A percentile compares a stretch with the other conserved stretches of the same genome.
Evolutionary conservation across 2,797 vertebrate genomes (phyloP).

Genomic region (Kryptolebias ocellatus): DNA sequence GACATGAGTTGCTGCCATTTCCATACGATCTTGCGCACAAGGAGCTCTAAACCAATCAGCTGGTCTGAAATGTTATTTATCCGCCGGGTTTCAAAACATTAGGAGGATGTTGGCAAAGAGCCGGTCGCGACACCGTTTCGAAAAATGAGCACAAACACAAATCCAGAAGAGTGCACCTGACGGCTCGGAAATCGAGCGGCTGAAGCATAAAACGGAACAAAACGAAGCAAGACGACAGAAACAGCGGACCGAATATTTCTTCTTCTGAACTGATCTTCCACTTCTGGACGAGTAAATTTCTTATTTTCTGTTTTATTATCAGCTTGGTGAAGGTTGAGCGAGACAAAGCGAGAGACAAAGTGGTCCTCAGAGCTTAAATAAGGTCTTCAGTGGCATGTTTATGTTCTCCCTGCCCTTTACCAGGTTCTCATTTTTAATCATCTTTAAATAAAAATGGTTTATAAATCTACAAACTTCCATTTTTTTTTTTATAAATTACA

Average conservation of each 20-base stretch:
- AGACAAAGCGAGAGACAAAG: slow-evolving; percentile 25
- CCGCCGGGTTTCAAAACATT: slow-evolving; percentile 2
- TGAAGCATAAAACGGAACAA: slow-evolving; percentile 8
- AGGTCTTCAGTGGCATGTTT: slow-evolving; percentile 36
- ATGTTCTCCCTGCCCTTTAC: slow-evolving; percentile 40
- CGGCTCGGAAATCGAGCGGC: neutral
- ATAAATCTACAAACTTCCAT: slow-evolving; percentile 73
- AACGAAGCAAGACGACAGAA: neutral
- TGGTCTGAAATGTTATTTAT: slow-evolving; percentile 27
- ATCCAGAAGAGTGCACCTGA: slow-evolving; percentile 22
- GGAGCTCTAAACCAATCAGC: slow-evolving; percentile 25
- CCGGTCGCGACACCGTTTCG: slow-evolving; percentile 18
- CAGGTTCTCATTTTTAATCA: slow-evolving; percentile 33
- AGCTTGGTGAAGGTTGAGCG: slow-evolving; percentile 4
- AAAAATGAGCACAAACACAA: neutral
- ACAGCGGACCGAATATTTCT: slow-evolving; percentile 7
- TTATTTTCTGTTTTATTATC: slow-evolving; percentile 1
- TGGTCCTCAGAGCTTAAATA: slow-evolving; percentile 37
- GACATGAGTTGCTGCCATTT: slow-evolving; percentile 51
- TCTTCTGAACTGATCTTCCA: neutral
- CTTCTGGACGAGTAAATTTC: slow-evolving; percentile 22
- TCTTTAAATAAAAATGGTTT: slow-evolving; percentile 72
- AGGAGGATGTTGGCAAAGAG: slow-evolving; percentile 27
- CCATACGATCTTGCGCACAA: slow-evolving; percentile 36
- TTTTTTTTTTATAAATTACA: slow-evolving; percentile 69